Conservation (phyloP, 2,888 invertebrate species). For the Hirtodrosophila cameraria region DNA sequence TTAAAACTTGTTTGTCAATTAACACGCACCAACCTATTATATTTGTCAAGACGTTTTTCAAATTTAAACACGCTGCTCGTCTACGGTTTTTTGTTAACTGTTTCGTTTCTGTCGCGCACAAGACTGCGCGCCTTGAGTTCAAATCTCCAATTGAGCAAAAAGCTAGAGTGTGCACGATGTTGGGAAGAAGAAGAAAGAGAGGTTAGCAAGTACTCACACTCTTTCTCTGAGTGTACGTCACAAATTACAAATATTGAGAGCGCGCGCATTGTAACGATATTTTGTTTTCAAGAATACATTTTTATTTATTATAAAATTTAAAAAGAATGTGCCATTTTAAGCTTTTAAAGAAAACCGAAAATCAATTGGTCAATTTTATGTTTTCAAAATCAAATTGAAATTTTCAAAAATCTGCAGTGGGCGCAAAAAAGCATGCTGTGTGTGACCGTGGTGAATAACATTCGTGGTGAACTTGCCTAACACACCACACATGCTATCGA, state of each 20-base stretch:
- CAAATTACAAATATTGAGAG: too few relatives aligned
- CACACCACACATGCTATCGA: slow-evolving; percentile 5
- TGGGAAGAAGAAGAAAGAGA: too few relatives aligned
- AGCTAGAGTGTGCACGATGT: background rate
- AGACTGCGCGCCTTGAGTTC: slow-evolving; percentile 51
- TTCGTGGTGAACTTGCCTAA: slow-evolving; percentile 18
- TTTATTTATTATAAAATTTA: too few relatives aligned
- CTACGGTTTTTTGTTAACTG: slow-evolving; percentile 5
- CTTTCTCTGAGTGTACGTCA: too few relatives aligned
- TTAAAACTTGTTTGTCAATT: slow-evolving; percentile 61
- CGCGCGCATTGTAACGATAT: too few relatives aligned
- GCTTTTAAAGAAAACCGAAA: too few relatives aligned
- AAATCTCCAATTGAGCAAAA: slow-evolving; percentile 46
- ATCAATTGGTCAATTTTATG: too few relatives aligned
- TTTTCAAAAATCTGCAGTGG: too few relatives aligned
- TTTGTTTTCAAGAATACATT: too few relatives aligned
- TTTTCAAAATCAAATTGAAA: too few relatives aligned
- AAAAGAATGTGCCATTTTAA: too few relatives aligned
- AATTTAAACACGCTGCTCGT: slow-evolving; percentile 18
- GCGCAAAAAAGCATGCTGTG: slow-evolving; percentile 40
- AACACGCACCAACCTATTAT: slow-evolving; percentile 66
- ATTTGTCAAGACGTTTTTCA: slow-evolving; percentile 37
- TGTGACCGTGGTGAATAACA: slow-evolving; percentile 18
- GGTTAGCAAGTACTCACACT: too few relatives aligned
- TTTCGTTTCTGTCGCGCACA: slow-evolving; percentile 30